Conservation (phyloP, 1,140 invertebrate species). For the Brachionus asplanchnoidis region DNA sequence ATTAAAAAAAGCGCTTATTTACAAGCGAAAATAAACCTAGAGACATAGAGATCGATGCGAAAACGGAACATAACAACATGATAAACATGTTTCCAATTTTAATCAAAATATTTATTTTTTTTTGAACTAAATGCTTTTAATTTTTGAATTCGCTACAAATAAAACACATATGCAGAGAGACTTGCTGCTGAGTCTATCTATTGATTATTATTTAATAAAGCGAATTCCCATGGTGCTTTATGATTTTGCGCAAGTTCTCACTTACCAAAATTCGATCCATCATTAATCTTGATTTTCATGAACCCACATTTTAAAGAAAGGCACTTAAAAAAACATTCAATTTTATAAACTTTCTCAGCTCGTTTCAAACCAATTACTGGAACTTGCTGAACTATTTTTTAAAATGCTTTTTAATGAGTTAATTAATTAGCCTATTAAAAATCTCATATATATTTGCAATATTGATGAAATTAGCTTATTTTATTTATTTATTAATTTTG, state of each 20-base stretch:
- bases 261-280: not conserved
- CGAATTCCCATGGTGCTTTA: not conserved
- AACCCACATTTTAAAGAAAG: not conserved
- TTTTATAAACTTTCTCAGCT: constrained; percentile 6
- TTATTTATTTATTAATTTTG: constrained; percentile 20
- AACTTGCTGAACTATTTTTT: not conserved
- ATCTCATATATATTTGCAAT: not conserved
- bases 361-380: constrained; percentile 3
- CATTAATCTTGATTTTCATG: constrained; percentile 4
- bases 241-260: not conserved
- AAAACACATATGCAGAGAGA: not conserved
- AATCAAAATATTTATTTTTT: constrained; percentile 21
- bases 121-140: constrained; percentile 1
- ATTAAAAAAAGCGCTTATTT: not conserved
- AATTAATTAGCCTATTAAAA: constrained; percentile 21
- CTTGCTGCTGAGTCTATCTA: not conserved
- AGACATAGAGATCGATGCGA: not conserved
- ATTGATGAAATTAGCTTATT: constrained; percentile 17
- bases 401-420: not conserved
- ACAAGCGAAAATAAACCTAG: not conserved
- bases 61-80: constrained; percentile 9
- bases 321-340: constrained; percentile 20
- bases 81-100: constrained; percentile 8
- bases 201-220: not conserved
- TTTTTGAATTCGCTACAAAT: not conserved